Evolutionary conservation across 2,797 vertebrate species (phyloP).

Genomic region (Smutsia gigantea): DNA sequence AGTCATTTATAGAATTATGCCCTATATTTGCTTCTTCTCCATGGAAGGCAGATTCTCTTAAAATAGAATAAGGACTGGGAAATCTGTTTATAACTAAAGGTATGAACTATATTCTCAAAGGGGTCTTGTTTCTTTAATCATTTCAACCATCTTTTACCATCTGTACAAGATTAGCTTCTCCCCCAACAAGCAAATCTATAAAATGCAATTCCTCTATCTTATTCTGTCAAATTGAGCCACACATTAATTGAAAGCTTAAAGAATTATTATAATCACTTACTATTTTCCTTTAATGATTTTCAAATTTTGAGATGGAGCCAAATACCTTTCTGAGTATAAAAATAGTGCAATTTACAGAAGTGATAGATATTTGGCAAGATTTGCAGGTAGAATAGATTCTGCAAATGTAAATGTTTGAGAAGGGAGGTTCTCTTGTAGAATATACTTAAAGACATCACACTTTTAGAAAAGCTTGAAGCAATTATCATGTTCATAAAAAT

Average conservation of each 20-base stretch:
- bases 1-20: background rate
- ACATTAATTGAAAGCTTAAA: constrained; percentile 71
- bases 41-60: background rate
- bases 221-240: constrained; percentile 52
- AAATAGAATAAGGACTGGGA: background rate
- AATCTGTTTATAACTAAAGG: background rate
- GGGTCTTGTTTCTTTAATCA: constrained; percentile 4
- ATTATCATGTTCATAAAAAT: constrained; percentile 67
- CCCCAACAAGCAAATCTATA: constrained; percentile 32
- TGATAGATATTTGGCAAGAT: constrained; percentile 68
- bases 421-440: constrained; percentile 8
- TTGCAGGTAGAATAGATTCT: constrained; percentile 61
- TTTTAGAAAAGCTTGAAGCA: constrained; percentile 65
- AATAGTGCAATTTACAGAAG: constrained; percentile 58
- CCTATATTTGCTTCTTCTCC: background rate
- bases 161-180: background rate
- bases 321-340: constrained; percentile 61
- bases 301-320: constrained; percentile 62
- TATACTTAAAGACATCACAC: constrained; percentile 52
- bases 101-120: constrained; percentile 17
- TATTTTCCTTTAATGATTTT: constrained; percentile 73
- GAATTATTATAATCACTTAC: constrained; percentile 68
- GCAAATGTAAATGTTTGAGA: constrained; percentile 31
- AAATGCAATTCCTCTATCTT: constrained; percentile 44
- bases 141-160: constrained; percentile 28